phyloP scores from a whole-genome alignment of 35 echinoderm and acorn worm genomes.

The Acanthaster planci region DNA sequence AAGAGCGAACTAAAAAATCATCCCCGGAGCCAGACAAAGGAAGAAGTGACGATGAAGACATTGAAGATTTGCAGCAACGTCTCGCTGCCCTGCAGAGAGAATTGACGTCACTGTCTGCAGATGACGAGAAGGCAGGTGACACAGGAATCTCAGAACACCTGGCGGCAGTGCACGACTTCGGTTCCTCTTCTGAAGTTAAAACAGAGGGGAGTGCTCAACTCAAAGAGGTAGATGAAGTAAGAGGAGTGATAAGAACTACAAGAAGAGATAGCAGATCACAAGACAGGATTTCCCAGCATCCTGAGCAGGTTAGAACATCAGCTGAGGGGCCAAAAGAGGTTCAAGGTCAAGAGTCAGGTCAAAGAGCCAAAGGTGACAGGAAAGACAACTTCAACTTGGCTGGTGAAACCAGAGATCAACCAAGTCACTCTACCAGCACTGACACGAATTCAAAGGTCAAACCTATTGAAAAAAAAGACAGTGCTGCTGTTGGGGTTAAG shows the following conservation, averaged over 20 bases:
- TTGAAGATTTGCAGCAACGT: neutral
- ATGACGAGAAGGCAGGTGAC: neutral
- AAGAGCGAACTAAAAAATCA: neutral
- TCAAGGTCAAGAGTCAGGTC: neutral
- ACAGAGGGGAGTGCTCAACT: too few species aligned
- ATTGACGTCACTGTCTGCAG: neutral
- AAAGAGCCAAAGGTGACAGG: neutral
- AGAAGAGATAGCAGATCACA: too few species aligned
- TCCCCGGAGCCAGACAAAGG: neutral
- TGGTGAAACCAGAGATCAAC: too few species aligned
- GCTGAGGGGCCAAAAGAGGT: slow-evolving; percentile 6
- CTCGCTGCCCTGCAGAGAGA: neutral
- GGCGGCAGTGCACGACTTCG: too few species aligned
- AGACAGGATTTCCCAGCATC: neutral
- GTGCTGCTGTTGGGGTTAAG: neutral
- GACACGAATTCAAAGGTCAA: neutral
- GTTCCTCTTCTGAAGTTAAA: too few species aligned
- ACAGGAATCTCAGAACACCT: neutral
- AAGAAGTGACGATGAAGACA: neutral
- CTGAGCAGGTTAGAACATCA: neutral
- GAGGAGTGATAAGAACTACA: too few species aligned
- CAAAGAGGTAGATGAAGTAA: too few species aligned
- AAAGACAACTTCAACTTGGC: neutral
- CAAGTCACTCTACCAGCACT: too few species aligned
- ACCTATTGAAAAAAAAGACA: neutral